A percentile compares a stretch with the other conserved stretches of the same genome.
Evolutionary conservation across 2,888 invertebrate genomes (phyloP).

Genomic region (Dione juno): DNA sequence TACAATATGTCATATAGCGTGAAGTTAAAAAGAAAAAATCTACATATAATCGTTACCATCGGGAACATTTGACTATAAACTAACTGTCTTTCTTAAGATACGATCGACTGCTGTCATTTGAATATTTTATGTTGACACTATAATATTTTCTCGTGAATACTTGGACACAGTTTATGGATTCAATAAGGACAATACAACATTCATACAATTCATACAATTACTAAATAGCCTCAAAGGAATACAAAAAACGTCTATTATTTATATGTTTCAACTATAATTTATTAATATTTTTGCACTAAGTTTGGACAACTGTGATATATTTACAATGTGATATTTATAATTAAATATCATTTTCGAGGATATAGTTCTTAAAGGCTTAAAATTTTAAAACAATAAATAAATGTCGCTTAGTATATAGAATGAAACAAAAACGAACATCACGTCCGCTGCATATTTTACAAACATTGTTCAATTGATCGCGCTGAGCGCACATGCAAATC

Average conservation of each 20-base stretch:
- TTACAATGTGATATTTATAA: neutral
- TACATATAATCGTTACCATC: neutral
- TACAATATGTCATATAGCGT: no score
- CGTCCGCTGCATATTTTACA: constrained; percentile 33
- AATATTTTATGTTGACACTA: constrained; percentile 23
- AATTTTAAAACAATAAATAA: neutral
- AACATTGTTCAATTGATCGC: constrained; percentile 29
- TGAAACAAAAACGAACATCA: constrained; percentile 15
- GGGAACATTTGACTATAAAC: neutral
- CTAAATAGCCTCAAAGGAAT: constrained; percentile 8
- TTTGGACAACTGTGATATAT: neutral
- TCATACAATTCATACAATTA: neutral
- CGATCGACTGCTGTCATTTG: constrained; percentile 11
- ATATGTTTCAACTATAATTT: neutral
- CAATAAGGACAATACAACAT: no score
- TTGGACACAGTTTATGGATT: constrained; percentile 23
- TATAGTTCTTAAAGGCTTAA: neutral
- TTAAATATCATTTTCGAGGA: no score
- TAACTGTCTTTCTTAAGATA: constrained; percentile 3
- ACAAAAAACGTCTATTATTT: neutral
- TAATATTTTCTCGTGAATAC: constrained; percentile 7
- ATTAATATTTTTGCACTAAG: neutral
- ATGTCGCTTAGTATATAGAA: neutral
- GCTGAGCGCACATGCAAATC: constrained; percentile 37
- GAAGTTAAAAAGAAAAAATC: neutral